Percentiles rank a stretch among this genome's conserved stretches.
phyloP scores from a whole-genome alignment of 1,140 invertebrate genomes.

The Ips nitidus region DNA sequence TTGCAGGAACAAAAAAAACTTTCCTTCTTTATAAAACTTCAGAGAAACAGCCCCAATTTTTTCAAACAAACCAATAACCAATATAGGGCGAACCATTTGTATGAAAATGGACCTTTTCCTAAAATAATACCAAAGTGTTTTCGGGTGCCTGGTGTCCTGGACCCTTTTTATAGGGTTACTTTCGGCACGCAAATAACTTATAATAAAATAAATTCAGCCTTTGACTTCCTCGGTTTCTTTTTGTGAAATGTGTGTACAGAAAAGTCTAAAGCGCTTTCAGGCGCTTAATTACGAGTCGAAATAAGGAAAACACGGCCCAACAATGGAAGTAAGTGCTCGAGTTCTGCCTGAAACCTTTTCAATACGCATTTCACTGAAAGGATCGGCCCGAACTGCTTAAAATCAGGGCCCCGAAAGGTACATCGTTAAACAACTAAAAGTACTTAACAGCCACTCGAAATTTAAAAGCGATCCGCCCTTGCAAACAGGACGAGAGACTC shows the following conservation, averaged over 20 bases:
- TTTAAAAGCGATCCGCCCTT: neutral
- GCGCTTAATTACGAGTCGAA: neutral
- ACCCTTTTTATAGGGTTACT: constrained; percentile 4
- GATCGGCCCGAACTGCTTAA: neutral
- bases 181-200: constrained; percentile 3
- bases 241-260: too few relatives aligned
- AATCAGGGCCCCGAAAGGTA: neutral
- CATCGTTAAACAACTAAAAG: constrained; percentile 1
- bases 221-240: neutral
- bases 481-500: neutral
- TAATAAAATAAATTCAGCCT: constrained; percentile 1
- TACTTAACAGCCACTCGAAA: constrained; percentile 2
- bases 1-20: too few relatives aligned
- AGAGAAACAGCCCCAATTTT: neutral
- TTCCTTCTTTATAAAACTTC: too few relatives aligned
- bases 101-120: constrained; percentile 1
- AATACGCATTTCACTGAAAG: neutral
- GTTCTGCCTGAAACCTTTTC: neutral
- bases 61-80: neutral
- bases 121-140: constrained; percentile 4
- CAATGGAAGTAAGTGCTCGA: neutral
- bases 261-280: neutral
- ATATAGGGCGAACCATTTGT: constrained; percentile 1
- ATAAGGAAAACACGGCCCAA: neutral
- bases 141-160: neutral